Conservation (phyloP, 2,797 vertebrate species). For the Pachyuromys duprasi region DNA sequence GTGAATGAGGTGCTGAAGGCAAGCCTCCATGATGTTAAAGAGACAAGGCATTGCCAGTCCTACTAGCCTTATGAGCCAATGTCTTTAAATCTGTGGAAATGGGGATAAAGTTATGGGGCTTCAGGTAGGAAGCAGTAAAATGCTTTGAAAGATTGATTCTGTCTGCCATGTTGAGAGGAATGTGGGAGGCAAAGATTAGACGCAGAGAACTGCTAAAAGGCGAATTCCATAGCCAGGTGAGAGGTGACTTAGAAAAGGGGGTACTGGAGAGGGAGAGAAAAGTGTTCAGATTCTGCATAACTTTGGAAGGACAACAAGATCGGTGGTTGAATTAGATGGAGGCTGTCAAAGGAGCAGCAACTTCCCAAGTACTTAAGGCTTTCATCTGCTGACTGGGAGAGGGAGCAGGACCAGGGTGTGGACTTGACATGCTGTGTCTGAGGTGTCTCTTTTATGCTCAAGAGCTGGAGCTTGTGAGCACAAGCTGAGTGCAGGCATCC, state of each 20-base stretch:
- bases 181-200: neutral
- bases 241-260: neutral
- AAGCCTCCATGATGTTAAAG: neutral
- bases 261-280: neutral
- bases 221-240: neutral
- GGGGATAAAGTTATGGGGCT: neutral
- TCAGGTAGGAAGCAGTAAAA: neutral
- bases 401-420: neutral
- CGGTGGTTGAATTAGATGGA: neutral
- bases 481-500: neutral
- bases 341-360: neutral
- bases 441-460: neutral
- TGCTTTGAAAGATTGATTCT: neutral
- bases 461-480: neutral
- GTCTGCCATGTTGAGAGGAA: neutral
- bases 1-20: neutral
- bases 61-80: neutral
- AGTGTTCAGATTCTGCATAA: neutral
- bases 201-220: neutral
- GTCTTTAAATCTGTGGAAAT: neutral
- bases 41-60: neutral
- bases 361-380: neutral
- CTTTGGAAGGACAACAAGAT: neutral
- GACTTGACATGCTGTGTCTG: neutral
- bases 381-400: neutral